These are phyloP conservation scores for Linnaemya vulpina DNA, from an alignment of 2,888 invertebrate genomes.

Conservation along the genomic window DNA sequence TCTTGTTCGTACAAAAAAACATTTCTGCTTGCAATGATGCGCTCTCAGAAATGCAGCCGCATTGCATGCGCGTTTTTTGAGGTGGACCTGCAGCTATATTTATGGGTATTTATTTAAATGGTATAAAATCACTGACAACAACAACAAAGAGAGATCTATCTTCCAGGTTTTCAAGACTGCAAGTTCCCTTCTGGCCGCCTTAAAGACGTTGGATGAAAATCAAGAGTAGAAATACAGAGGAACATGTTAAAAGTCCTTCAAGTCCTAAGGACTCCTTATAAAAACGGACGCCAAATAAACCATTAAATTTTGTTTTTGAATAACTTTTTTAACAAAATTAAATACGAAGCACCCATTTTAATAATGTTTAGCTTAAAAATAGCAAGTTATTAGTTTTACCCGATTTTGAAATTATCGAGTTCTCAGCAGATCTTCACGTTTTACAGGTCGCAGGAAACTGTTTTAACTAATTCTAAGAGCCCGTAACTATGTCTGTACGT, in stretches of 20 bases:
- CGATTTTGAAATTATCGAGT: too few species aligned
- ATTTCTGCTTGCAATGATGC: constrained; percentile 30
- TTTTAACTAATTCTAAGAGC: too few species aligned
- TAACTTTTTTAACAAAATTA: too few species aligned
- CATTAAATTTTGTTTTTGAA: too few species aligned
- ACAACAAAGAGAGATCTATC: neutral
- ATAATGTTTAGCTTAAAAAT: too few species aligned
- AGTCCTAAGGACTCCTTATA: too few species aligned
- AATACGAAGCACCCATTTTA: too few species aligned
- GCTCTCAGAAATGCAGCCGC: constrained; percentile 11
- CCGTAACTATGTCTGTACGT: too few species aligned
- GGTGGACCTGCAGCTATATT: constrained; percentile 34
- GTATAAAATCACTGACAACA: neutral
- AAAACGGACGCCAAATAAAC: too few species aligned
- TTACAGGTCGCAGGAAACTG: too few species aligned
- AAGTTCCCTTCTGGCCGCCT: constrained; percentile 23
- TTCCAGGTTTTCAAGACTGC: constrained; percentile 59
- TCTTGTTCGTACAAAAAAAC: neutral
- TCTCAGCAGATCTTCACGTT: too few species aligned
- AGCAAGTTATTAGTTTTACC: too few species aligned
- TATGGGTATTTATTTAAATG: neutral
- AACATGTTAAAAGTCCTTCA: neutral
- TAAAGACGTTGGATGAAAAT: constrained; percentile 46
- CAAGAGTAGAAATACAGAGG: neutral
- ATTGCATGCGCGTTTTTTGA: constrained; percentile 48